Conservation (phyloP, 2,113 vertebrate species). For the Plecotus auritus region DNA sequence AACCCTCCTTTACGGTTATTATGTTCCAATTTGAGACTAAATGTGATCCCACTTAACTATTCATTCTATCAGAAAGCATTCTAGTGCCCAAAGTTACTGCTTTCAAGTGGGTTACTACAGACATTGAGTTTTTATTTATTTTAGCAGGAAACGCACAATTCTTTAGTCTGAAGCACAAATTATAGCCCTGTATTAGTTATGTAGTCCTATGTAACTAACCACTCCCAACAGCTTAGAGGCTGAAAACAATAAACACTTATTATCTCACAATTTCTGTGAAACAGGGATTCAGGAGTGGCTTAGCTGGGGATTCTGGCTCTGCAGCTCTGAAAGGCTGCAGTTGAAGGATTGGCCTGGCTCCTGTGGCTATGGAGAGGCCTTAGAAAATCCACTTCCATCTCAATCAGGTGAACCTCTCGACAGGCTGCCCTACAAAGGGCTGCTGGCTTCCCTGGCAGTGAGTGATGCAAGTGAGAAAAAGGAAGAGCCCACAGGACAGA, state of each 20-base stretch:
- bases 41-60: background rate
- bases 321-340: background rate
- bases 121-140: constrained; percentile 21
- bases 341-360: background rate
- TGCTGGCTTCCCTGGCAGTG: background rate
- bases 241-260: background rate
- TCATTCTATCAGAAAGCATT: constrained; percentile 11
- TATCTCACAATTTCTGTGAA: background rate
- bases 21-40: background rate
- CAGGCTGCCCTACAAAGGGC: background rate
- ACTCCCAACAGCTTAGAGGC: background rate
- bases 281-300: background rate
- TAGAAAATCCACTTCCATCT: background rate
- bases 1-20: background rate
- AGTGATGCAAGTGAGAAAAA: background rate
- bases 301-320: background rate
- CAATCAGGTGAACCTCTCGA: background rate
- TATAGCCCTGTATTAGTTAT: background rate
- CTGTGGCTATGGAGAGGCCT: background rate
- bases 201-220: background rate
- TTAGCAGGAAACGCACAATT: background rate
- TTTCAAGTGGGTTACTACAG: background rate
- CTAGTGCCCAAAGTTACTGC: background rate
- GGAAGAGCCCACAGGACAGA: background rate
- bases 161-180: constrained; percentile 16